These are phyloP conservation scores for Lepidurus couesii DNA, from an alignment of 1,140 invertebrate genomes.

Conservation along the genomic window DNA sequence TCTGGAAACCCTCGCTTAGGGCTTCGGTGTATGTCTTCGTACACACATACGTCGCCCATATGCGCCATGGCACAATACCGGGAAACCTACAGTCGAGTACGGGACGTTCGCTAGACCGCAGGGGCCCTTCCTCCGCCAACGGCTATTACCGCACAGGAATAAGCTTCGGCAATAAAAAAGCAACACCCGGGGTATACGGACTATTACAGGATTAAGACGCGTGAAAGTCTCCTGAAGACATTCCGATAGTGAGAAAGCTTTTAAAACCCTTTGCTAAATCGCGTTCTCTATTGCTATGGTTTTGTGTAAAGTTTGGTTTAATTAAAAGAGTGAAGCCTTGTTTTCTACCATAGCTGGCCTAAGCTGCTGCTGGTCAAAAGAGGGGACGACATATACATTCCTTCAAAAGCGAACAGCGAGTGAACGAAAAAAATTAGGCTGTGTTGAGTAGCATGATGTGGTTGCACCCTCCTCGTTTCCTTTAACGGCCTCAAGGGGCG, in stretches of 20 bases:
- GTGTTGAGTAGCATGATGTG: background rate
- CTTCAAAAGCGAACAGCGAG: background rate
- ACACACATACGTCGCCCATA: constrained; percentile 1
- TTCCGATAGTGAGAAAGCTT: background rate
- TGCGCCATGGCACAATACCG: background rate
- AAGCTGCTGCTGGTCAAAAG: no score
- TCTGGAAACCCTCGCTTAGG: background rate
- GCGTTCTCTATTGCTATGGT: background rate
- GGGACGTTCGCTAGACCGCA: constrained; percentile 12
- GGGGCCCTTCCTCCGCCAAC: background rate
- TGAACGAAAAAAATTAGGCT: background rate
- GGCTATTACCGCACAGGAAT: background rate
- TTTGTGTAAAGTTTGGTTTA: no score
- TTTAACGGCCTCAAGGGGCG: background rate
- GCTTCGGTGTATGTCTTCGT: background rate
- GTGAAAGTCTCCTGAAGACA: background rate
- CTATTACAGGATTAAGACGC: constrained; percentile 8
- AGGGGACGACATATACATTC: no score
- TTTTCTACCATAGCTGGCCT: no score
- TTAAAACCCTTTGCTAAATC: background rate
- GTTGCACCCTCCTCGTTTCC: background rate
- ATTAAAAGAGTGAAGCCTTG: no score
- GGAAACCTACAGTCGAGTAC: background rate
- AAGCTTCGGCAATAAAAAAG: background rate
- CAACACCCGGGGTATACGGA: background rate